Evolutionary conservation across 2,797 vertebrate genomes (phyloP), one percentile per base, ranked within the genome.

Genomic region (Sebastes hubbsi): DNA sequence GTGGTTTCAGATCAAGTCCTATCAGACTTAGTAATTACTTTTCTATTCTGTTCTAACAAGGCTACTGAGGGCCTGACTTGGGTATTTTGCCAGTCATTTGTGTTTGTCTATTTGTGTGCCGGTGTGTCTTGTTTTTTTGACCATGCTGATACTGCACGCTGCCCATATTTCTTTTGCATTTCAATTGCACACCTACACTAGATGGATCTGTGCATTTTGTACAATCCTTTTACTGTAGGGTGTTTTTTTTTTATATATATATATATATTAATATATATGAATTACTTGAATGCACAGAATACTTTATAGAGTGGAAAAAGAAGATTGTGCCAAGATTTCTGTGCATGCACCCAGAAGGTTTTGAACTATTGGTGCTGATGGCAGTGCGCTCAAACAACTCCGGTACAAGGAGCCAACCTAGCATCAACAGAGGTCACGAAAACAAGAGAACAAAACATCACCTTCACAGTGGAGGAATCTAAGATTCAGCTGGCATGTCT

Each of bases 371-470:
- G 60, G 36, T 84, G 29, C 64, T 78, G 62, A 78, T 85, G 77
- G 74, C 60, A 56, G 79, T 85, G 79, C 77, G 78, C 63, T 86
- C 67, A 67, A 83, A 84, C 68, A 76, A 75, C 72, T 76, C 54
- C 52, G 52, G 59, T 69, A 67, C 59, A 52, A 66, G 67, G 52
- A 83, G 73, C 69, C 69, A 81, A 87, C 77, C 63, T 46, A 73
- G 78, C 68, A 80, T 88, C 79, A 84, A 72, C 72, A 60, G 70
- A 88, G 80, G 78, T 85, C 78, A 81, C 38, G 72, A 70, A 84
- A 75, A 88, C 74, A 83, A 69, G 70, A 82, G 72, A 85, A 82
- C 75, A 89, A 87, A 90, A 84, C 76, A 86, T 77, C 88, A 90
- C 89, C 86, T 90, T 82, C 82, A 75, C 78, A 73, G 78, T 69